phyloP scores from a whole-genome alignment of 2,113 vertebrate species.

The Muscicapa adusta region DNA sequence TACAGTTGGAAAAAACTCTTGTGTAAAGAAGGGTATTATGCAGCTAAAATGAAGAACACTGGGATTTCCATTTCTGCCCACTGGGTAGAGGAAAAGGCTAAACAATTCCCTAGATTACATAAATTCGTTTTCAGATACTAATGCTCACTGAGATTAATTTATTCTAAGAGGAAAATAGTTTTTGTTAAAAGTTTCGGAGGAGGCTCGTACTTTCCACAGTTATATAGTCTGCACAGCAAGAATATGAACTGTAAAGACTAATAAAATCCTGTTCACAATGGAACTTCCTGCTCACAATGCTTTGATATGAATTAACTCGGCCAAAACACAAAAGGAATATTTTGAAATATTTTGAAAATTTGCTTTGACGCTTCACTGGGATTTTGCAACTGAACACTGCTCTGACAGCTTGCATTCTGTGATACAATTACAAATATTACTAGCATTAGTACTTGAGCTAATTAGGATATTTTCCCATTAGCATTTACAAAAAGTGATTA shows the following conservation, averaged over 20 bases:
- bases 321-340: background rate
- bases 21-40: background rate
- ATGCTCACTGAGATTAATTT: background rate
- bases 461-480: background rate
- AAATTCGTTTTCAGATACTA: background rate
- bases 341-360: background rate
- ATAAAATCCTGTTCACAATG: background rate
- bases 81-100: background rate
- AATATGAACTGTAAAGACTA: background rate
- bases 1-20: background rate
- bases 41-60: background rate
- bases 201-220: background rate
- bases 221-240: background rate
- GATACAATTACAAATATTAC: background rate
- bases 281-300: background rate
- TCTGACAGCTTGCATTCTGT: background rate
- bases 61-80: background rate
- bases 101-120: background rate
- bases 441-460: background rate
- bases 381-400: background rate
- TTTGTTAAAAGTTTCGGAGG: background rate
- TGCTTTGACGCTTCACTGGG: background rate
- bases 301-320: background rate
- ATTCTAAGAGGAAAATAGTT: background rate
- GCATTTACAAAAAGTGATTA: background rate